Base-by-base conservation (phyloP, 1,140 invertebrate species). In the Anadara kagoshimensis region DNA sequence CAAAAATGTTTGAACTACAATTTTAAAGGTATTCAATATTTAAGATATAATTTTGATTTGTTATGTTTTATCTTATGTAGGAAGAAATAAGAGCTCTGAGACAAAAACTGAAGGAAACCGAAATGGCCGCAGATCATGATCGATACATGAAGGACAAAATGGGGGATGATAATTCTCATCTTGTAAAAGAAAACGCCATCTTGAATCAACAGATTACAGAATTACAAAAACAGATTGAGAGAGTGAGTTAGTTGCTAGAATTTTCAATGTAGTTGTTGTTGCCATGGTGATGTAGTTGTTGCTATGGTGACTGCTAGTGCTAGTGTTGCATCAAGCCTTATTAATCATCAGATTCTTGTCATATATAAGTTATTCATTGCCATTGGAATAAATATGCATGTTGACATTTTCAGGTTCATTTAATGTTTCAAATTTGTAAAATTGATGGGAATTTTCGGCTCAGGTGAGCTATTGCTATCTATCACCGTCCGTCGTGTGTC, bases 71-170 rank as follows among this genome's bases (percentile, higher is more conserved):
- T n/a, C n/a, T n/a, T n/a, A n/a, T n/a, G n/a, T n/a, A 89, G 87
- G 86, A 87, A 64, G 86, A 89, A 71, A 86, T 89, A 11, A 73
- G 84, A 5, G 44, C 76, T 12, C 73, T 88, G 64, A 73, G 83
- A 49, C 81, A 83, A 58, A 87, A 84, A 56, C 24, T 86, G 49
- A 88, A 89, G 64, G 86, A 89, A 76, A 78, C 83, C 1, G 86
- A 89, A 73, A 72, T 88, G 70, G 53, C 66, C n/a, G 80, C 81
- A n/a, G 83, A 85, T 20, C 85, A 89, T 64, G 86, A 89, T 62
- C 74, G 83, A 18, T 83, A 81, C 59, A 73, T 87, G 63, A 70
- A 84, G 26, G 68, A 73, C 26, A 86, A 86, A 67, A 69, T 86
- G 51, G 70, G 79, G 1, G 86, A 88, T n/a, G 87, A 89, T 45